These are phyloP conservation scores for Chelonia mydas DNA, from an alignment of 2,797 vertebrate species.

Conservation along the genomic window DNA sequence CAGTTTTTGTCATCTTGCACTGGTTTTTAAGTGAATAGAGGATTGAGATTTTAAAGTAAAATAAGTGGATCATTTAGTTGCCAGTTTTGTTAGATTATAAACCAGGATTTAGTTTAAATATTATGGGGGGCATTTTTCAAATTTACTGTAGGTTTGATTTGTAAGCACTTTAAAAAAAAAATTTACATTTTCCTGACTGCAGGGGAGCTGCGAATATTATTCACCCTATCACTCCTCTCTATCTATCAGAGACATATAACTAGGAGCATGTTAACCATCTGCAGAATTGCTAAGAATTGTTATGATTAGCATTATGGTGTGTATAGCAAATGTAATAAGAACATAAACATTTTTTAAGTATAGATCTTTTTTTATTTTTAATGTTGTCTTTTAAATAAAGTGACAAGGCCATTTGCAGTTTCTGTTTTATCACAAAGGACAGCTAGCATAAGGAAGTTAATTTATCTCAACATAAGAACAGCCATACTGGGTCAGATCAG, in stretches of 20 bases:
- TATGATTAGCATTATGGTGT: conserved; percentile 63
- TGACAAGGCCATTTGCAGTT: conserved; percentile 19
- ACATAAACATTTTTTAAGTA: conserved; percentile 70
- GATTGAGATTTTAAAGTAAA: conserved; percentile 66
- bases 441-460: not conserved
- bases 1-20: conserved; percentile 37
- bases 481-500: not conserved
- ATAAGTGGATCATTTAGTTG: conserved; percentile 76
- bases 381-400: conserved; percentile 31
- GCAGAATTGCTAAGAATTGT: conserved; percentile 46
- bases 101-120: conserved; percentile 75
- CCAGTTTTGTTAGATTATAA: conserved; percentile 65
- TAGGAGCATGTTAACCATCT: not conserved
- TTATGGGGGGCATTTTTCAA: conserved; percentile 76
- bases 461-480: not conserved
- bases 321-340: conserved; percentile 63
- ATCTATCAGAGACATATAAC: conserved; percentile 6
- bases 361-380: conserved; percentile 42
- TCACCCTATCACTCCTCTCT: conserved; percentile 44
- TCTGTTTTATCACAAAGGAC: conserved; percentile 15
- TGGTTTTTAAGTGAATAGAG: conserved; percentile 59
- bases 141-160: conserved; percentile 79
- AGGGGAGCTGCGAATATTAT: conserved; percentile 66
- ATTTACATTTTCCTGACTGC: conserved; percentile 74
- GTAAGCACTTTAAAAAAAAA: conserved; percentile 77